Conservation (phyloP, 2,113 vertebrate genomes). For the Oryzias melastigma region DNA sequence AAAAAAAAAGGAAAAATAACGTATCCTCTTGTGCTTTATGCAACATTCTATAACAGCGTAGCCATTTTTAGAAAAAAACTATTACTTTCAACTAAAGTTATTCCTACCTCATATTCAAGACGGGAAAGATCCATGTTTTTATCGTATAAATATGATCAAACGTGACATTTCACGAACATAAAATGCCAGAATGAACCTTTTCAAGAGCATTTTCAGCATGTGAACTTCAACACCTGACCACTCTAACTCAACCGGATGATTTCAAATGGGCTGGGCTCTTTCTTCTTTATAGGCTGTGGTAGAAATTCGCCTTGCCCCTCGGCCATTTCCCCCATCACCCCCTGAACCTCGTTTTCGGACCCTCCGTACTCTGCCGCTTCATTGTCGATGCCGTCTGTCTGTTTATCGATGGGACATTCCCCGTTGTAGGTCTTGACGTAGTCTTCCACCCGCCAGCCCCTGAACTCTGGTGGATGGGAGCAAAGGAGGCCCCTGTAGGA, state of each 20-base stretch:
- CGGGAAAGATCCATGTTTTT: neutral
- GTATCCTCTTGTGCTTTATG: neutral
- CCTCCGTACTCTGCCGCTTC: conserved; percentile 74
- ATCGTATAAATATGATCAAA: conserved; percentile 5
- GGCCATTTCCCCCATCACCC: conserved; percentile 75
- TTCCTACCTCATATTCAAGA: neutral
- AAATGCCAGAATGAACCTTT: conserved; percentile 25
- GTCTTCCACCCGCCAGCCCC: conserved; percentile 89
- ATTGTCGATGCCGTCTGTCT: conserved; percentile 63
- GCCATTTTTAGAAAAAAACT: neutral
- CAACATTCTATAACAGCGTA: neutral
- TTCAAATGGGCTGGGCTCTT: conserved; percentile 55
- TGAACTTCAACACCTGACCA: neutral
- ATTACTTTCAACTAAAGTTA: neutral
- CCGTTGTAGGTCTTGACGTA: conserved; percentile 95
- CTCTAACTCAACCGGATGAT: conserved; percentile 74
- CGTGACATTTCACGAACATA: neutral
- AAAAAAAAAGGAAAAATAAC: conserved; percentile 6
- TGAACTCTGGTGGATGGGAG: conserved; percentile 86
- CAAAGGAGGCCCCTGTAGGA: conserved; percentile 86
- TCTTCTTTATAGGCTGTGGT: conserved; percentile 57
- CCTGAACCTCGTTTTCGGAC: conserved; percentile 70
- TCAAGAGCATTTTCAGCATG: conserved; percentile 9
- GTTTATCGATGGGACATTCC: conserved; percentile 90
- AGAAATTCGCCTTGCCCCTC: conserved; percentile 74